Conservation (phyloP, 1,140 invertebrate species). For the Neodiprion virginianus region DNA sequence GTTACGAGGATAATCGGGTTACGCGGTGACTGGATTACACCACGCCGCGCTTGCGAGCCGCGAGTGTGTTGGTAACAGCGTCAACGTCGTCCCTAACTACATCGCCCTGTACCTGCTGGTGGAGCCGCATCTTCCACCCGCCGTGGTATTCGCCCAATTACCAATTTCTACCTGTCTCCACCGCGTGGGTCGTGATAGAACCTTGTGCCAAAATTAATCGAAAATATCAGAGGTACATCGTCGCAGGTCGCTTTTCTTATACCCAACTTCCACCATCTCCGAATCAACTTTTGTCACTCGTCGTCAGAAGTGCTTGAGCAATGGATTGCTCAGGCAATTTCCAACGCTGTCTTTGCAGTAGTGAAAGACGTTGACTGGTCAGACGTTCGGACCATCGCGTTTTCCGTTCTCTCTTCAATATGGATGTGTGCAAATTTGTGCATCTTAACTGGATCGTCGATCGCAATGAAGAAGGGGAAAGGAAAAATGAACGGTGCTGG, state of each 20-base stretch:
- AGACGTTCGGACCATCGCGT: too few relatives aligned
- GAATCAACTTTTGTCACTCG: too few relatives aligned
- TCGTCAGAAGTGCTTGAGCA: too few relatives aligned
- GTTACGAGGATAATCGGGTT: slow-evolving; percentile 45
- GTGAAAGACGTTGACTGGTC: too few relatives aligned
- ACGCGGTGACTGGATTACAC: slow-evolving; percentile 47
- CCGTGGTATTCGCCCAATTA: neutral
- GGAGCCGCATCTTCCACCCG: neutral
- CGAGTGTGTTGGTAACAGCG: slow-evolving; percentile 23
- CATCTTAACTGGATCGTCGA: too few relatives aligned
- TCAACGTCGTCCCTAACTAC: slow-evolving; percentile 20
- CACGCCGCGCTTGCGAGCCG: slow-evolving; percentile 36
- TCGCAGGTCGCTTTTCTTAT: neutral
- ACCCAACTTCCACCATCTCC: too few relatives aligned
- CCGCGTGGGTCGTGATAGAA: neutral
- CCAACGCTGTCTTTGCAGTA: too few relatives aligned
- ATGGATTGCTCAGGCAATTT: too few relatives aligned
- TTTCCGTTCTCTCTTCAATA: too few relatives aligned
- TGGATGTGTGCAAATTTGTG: too few relatives aligned
- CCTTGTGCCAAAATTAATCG: neutral
- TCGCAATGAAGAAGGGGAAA: too few relatives aligned
- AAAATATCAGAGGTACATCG: neutral
- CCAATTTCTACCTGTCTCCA: neutral
- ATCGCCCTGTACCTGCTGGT: slow-evolving; percentile 9
- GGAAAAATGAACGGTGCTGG: too few relatives aligned